These are phyloP conservation scores for Rotaria sp. DNA, from an alignment of 2,888 invertebrate species.

Conservation along the genomic window DNA sequence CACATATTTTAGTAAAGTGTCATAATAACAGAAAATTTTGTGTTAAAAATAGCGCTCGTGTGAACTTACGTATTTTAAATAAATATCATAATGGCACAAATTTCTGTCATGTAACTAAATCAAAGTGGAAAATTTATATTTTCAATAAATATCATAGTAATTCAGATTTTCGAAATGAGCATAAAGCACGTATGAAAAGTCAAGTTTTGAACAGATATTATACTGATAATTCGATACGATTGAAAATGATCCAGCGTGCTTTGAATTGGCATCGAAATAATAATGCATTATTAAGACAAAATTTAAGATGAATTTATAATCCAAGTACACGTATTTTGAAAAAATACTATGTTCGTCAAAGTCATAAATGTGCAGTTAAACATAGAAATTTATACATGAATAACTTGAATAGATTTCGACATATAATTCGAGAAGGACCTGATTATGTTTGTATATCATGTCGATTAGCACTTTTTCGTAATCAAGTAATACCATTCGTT, in stretches of 20 bases:
- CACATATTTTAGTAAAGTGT: not conserved
- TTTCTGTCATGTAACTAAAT: not conserved
- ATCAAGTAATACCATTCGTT: not conserved
- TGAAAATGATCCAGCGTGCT: not conserved
- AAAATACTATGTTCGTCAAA: too few relatives aligned
- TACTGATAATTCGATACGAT: not conserved
- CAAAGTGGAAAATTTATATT: not conserved
- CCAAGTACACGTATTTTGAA: too few relatives aligned
- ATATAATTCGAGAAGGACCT: not conserved
- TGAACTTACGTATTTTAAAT: not conserved
- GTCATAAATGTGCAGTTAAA: too few relatives aligned
- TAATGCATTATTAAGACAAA: too few relatives aligned
- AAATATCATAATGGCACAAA: not conserved
- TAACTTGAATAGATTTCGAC: too few relatives aligned
- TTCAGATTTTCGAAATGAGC: not conserved
- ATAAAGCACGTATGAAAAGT: not conserved
- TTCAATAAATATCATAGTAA: not conserved
- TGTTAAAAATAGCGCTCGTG: not conserved
- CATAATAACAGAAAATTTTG: not conserved
- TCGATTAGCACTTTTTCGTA: not conserved
- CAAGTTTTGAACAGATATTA: not conserved
- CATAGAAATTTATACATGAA: too few relatives aligned
- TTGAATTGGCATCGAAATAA: not conserved
- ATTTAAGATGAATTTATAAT: too few relatives aligned
- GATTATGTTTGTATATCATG: not conserved